Percentiles rank a stretch among this genome's conserved stretches.
Evolutionary conservation across 2,113 vertebrate species (phyloP).

Genomic region (Sapajus apella): DNA sequence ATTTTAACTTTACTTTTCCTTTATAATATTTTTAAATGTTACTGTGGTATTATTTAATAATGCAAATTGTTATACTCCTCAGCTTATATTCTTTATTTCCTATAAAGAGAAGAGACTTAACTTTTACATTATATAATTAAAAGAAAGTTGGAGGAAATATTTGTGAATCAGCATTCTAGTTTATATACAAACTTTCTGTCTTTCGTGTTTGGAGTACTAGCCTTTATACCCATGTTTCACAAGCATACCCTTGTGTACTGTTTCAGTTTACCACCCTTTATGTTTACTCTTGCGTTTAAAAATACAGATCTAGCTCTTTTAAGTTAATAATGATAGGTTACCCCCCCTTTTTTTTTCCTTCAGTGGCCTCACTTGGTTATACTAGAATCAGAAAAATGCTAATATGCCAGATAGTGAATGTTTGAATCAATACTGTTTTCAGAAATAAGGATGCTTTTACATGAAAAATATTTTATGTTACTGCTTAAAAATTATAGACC

Average conservation of each 20-base stretch:
- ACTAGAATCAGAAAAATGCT: neutral
- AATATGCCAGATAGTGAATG: neutral
- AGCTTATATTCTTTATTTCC: constrained; percentile 8
- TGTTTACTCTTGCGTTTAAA: neutral
- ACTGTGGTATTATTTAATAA: constrained; percentile 9
- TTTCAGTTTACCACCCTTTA: neutral
- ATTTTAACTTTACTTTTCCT: constrained; percentile 25
- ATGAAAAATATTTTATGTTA: constrained; percentile 1
- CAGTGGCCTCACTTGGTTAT: neutral
- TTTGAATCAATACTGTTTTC: constrained; percentile 3
- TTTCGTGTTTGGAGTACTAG: neutral
- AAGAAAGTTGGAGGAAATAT: neutral
- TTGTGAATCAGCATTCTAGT: neutral
- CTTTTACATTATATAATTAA: constrained; percentile 18
- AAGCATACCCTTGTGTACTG: neutral
- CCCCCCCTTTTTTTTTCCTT: neutral
- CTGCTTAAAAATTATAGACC: neutral
- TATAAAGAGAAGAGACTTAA: neutral
- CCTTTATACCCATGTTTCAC: neutral
- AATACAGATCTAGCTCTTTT: neutral
- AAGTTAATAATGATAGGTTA: neutral
- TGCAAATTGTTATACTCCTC: neutral
- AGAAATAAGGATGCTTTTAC: constrained; percentile 16
- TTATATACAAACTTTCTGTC: neutral
- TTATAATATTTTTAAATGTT: neutral